These are phyloP conservation scores for Phylloscopus whistleri DNA, from an alignment of 2,113 vertebrate species.

Conservation along the genomic window DNA sequence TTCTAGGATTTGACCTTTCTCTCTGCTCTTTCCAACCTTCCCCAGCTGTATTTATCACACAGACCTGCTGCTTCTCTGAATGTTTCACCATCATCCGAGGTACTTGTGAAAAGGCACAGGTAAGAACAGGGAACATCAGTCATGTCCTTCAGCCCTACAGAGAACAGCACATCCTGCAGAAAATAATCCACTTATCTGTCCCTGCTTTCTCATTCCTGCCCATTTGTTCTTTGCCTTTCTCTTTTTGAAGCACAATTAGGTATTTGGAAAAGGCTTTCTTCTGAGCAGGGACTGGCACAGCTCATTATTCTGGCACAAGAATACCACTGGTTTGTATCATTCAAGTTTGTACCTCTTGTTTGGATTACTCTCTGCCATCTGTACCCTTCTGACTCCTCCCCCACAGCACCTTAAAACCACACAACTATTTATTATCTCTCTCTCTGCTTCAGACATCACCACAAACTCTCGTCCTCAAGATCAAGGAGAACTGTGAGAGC, in stretches of 20 bases:
- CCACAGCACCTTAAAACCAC: neutral
- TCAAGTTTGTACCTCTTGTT: neutral
- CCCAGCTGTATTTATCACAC: no score
- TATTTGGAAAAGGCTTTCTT: neutral
- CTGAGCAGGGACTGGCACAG: neutral
- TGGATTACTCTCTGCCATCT: neutral
- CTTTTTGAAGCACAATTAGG: neutral
- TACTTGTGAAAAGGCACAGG: neutral
- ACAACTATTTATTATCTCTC: neutral
- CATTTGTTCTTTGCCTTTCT: neutral
- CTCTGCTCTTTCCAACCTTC: neutral
- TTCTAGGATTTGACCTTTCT: neutral
- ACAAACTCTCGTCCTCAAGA: neutral
- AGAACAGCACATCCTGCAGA: neutral
- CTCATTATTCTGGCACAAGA: neutral
- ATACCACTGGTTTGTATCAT: neutral
- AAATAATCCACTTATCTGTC: neutral
- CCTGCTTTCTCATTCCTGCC: neutral
- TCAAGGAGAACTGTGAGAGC: neutral
- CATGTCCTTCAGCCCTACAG: neutral
- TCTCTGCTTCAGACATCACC: neutral
- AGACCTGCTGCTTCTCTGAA: neutral
- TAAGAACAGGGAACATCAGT: neutral
- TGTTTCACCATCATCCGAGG: neutral
- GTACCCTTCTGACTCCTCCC: neutral